Conservation (phyloP, 2,888 invertebrate genomes). For the Lypha dubia region DNA sequence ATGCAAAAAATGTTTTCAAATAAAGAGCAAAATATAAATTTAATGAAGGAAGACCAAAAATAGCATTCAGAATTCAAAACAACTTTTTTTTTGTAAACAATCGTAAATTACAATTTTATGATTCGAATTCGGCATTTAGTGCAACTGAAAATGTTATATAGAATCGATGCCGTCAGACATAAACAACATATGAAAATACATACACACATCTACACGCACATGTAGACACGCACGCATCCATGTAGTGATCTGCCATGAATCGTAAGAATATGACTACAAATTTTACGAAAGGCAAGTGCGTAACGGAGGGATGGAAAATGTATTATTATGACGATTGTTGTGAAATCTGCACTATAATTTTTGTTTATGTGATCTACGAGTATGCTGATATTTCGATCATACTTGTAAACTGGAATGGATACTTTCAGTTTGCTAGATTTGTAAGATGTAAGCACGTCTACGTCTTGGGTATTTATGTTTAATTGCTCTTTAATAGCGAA, state of each 20-base stretch:
- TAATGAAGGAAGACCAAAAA: constrained; percentile 21
- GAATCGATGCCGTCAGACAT: not conserved
- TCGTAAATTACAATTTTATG: constrained; percentile 73
- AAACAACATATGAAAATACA: not conserved
- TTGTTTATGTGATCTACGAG: no score
- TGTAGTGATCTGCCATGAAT: not conserved
- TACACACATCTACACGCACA: no score
- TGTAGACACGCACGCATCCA: no score
- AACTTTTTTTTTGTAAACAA: constrained; percentile 71
- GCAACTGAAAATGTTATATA: constrained; percentile 33
- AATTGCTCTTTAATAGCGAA: constrained; percentile 42
- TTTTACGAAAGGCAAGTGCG: not conserved
- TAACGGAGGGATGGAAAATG: not conserved
- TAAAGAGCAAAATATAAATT: constrained; percentile 30
- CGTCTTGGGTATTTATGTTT: constrained; percentile 37
- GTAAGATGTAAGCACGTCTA: constrained; percentile 15
- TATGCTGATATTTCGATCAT: not conserved
- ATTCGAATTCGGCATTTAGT: constrained; percentile 69
- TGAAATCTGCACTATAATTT: no score
- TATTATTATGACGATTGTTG: no score
- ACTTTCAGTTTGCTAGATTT: not conserved
- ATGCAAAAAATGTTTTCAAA: constrained; percentile 31
- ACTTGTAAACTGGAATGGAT: not conserved
- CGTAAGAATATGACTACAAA: not conserved
- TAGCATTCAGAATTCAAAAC: constrained; percentile 18